Conservation (phyloP, 1,140 invertebrate species). For the Muscidifurax raptorellus region DNA sequence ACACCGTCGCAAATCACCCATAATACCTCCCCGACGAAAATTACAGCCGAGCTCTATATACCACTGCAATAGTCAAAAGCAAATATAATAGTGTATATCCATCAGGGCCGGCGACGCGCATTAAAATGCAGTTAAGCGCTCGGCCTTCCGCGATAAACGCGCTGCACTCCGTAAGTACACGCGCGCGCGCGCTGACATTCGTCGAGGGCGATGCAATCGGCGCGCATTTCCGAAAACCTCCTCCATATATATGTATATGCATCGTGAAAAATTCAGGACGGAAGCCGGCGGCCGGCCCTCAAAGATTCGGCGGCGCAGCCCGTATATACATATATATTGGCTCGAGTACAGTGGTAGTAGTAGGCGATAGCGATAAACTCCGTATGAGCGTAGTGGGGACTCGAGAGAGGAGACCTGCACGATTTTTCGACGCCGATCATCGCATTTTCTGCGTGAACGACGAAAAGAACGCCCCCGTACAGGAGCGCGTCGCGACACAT, state of each 20-base stretch:
- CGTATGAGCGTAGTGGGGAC: neutral
- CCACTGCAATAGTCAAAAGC: no score
- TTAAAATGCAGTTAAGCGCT: slow-evolving; percentile 15
- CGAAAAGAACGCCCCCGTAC: slow-evolving; percentile 20
- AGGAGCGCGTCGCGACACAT: neutral
- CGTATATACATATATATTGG: neutral
- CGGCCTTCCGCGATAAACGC: neutral
- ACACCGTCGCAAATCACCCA: no score
- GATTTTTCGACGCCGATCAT: neutral
- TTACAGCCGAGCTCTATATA: no score
- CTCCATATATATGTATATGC: neutral
- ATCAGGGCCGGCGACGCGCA: neutral
- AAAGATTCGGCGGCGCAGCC: neutral
- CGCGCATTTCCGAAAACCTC: no score
- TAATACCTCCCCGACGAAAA: no score
- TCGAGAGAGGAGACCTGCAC: neutral
- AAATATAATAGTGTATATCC: neutral
- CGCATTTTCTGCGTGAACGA: slow-evolving; percentile 25
- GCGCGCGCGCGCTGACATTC: no score
- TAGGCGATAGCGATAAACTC: neutral
- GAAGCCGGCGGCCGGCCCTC: neutral
- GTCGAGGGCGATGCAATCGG: no score
- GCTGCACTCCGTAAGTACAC: no score
- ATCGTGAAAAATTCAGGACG: neutral
- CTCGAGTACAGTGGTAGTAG: no score